Base-by-base conservation (phyloP, 1,140 invertebrate genomes). In the Halesus radiatus region DNA sequence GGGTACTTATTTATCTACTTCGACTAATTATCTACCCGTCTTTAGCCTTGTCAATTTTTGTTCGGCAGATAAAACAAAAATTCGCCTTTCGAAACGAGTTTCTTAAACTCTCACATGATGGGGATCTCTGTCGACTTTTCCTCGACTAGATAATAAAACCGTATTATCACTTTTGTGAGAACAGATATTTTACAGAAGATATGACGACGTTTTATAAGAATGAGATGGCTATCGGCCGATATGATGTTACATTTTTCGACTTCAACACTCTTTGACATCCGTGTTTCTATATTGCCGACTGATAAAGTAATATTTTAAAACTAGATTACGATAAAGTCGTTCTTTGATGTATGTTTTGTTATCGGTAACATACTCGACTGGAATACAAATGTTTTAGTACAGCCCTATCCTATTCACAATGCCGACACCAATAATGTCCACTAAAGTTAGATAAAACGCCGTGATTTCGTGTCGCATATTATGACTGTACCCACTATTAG, bases 291-390 rank as follows among this genome's bases (percentile, higher is more conserved):
- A 45, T 32, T 70, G 66, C 66, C 66, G 66, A 70, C 66, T 20
- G 66, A 70, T 70, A 70, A 70, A 70, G 22, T 62, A 64, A 18
- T 64, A 64, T 70, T 70, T 70, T 70, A 18, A 70, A 50, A 20
- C 45, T 10, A 64, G 66, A 70, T 70, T 70, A 29, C 60, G 20
- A 22, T 64, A 64, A 70, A 70, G 23, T 70, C 32, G 66, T 18
- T 70, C 66, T 70, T 70, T 70, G 66, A 50, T 70, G 37, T 66
- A n/a, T 70, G 32, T 70, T 70, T 50, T 70, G 66, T 70, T 70
- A 70, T 70, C 66, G 5, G 15, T 52, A 37, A 70, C 66, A 70
- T 70, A n/a, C 66, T 70, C 32, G 23, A 70, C 64, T 68, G 64
- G 29, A 45, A 68, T 68, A 68, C 66, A 70, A 70, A 70, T 70